phyloP scores from a whole-genome alignment of 1,140 invertebrate genomes.

The Oreohelix idahoensis region DNA sequence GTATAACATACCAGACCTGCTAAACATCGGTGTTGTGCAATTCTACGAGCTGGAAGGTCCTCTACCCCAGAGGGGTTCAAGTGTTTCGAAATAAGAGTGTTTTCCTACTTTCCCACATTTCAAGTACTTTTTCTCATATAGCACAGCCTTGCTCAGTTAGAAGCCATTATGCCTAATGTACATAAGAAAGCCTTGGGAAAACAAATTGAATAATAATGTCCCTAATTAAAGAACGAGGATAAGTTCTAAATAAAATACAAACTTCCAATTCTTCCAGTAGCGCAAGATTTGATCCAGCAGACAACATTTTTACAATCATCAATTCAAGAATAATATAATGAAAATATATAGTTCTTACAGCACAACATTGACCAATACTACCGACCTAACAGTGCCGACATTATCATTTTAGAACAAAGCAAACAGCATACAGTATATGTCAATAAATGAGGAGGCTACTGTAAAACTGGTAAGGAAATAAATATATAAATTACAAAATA shows the following conservation, averaged over 20 bases:
- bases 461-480: too few relatives aligned
- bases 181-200: not conserved
- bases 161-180: not conserved
- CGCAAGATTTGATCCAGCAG: not conserved
- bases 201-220: too few relatives aligned
- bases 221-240: not conserved
- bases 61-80: too few relatives aligned
- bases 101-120: too few relatives aligned
- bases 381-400: not conserved
- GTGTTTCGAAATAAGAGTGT: too few relatives aligned
- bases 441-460: too few relatives aligned
- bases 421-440: too few relatives aligned
- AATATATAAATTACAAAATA: too few relatives aligned
- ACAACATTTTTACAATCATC: not conserved
- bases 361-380: not conserved
- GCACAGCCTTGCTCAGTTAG: not conserved
- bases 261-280: not conserved
- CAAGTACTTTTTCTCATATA: not conserved
- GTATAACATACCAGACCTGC: too few relatives aligned
- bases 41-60: too few relatives aligned
- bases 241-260: not conserved
- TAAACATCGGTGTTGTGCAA: too few relatives aligned
- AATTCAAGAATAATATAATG: not conserved
- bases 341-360: conserved; percentile 4
- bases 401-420: too few relatives aligned